Conservation (phyloP, 2,113 vertebrate species). For the Oreocharis arfaki region DNA sequence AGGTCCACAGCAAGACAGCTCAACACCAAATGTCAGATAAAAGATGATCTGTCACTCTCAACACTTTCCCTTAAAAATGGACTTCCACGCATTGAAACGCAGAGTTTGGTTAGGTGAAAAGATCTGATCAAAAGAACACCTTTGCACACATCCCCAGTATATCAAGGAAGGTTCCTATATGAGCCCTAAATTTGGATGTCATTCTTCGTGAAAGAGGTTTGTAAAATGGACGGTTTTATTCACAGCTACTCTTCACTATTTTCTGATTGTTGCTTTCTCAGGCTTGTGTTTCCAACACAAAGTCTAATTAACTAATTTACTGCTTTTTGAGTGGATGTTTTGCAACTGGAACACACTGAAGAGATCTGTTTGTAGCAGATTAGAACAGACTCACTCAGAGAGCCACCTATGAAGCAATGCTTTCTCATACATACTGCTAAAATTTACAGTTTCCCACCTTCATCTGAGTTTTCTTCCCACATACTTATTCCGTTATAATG, state of each 20-base stretch:
- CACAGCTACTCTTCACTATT: not conserved
- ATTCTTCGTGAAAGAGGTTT: not conserved
- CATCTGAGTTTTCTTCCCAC: not conserved
- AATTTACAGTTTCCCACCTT: not conserved
- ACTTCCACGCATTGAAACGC: not conserved
- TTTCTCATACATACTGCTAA: not conserved
- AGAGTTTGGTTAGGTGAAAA: not conserved
- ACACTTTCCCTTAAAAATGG: not conserved
- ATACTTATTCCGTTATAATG: not conserved
- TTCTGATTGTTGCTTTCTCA: not conserved
- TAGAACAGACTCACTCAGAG: not conserved
- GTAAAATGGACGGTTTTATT: not conserved
- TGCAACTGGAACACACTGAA: not conserved
- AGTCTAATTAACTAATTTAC: not conserved
- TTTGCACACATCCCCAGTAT: not conserved
- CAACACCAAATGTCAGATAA: not conserved
- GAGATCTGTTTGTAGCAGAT: not conserved
- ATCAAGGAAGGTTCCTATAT: not conserved
- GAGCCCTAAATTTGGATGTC: not conserved
- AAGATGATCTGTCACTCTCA: not conserved
- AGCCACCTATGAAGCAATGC: not conserved
- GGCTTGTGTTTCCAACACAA: not conserved
- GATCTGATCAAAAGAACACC: not conserved
- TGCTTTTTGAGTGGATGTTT: not conserved
- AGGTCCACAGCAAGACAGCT: not conserved